Conservation (phyloP, 2,113 vertebrate species). For the Lontra canadensis region DNA sequence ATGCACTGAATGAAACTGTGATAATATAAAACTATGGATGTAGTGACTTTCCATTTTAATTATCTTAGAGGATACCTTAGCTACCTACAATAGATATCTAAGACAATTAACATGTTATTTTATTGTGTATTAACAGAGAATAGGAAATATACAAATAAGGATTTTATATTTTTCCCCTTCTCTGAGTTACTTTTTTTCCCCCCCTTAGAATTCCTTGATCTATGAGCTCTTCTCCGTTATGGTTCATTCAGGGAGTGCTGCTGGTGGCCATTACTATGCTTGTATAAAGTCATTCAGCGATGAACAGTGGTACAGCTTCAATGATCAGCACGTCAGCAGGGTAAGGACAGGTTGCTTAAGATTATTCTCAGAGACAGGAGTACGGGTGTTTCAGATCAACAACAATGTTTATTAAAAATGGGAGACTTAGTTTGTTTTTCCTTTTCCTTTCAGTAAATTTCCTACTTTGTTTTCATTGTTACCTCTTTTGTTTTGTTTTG, state of each 20-base stretch:
- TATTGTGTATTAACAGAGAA: background rate
- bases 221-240: conserved; percentile 99
- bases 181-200: conserved; percentile 61
- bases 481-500: conserved; percentile 19
- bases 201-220: conserved; percentile 90
- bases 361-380: background rate
- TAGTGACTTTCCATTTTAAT: conserved; percentile 50
- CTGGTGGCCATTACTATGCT: conserved; percentile 98
- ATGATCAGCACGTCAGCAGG: conserved; percentile 99
- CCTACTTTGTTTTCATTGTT: background rate
- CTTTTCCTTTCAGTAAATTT: conserved; percentile 10
- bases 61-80: background rate
- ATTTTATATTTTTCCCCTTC: background rate
- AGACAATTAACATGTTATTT: background rate
- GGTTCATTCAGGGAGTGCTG: conserved; percentile 99
- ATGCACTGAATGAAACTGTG: background rate
- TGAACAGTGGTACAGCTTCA: conserved; percentile 99
- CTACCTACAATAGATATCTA: background rate
- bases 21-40: background rate
- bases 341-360: conserved; percentile 81
- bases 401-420: background rate
- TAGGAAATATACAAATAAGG: background rate
- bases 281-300: conserved; percentile 99
- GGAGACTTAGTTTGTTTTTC: background rate
- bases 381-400: background rate